Base-by-base conservation (phyloP, 2,797 vertebrate species). In the Pteronotus mesoamericanus region DNA sequence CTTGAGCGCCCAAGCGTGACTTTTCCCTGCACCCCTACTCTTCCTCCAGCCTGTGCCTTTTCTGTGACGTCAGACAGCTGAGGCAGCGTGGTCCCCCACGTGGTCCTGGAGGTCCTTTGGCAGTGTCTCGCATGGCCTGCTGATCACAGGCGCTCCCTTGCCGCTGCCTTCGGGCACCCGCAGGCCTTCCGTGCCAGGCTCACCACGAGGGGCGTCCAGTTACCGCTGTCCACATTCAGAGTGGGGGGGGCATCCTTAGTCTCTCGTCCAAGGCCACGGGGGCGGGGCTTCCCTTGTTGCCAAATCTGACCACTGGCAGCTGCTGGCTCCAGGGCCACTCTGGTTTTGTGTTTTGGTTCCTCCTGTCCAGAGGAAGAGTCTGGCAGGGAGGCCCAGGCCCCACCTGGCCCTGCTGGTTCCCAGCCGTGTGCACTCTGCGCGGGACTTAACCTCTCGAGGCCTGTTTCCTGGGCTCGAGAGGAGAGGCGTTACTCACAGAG, bases 1-100 rank as follows among this genome's bases (percentile, higher is more conserved):
- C 66, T 34, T 18, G 29, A 57, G 46, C 44, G 15, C 24, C n/a
- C 44, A 22, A 0, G 7, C 2, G 1, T 37, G 42, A 34, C 61
- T 74, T 46, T 34, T 29, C 16, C 57, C 18, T 6, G 79, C 4
- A 44, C 39, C 64, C 51, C 6, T 0, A 1, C 26, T 29, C 55
- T 59, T 57, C 42, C 64, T 57, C 75, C 89, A 66, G 7, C 10
- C 12, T 3, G 26, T 0, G 5, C 24, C 8, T 51, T 37, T 44
- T 89, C 69, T 37, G 0, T 74, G n/a, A 55, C 10, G 16, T 2
- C 0, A n/a, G n/a, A 83, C 26, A 61, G 29, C 4, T 6, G 21
- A 16, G 5, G 29, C 9, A 32, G 48, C 5, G 0, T 9, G 12
- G 69, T 22, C 68, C 16, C 42, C 21, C 1, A 1, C 0, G 0